Evolutionary conservation across 2,113 vertebrate species (phyloP).

Genomic region (Nicator chloris): DNA sequence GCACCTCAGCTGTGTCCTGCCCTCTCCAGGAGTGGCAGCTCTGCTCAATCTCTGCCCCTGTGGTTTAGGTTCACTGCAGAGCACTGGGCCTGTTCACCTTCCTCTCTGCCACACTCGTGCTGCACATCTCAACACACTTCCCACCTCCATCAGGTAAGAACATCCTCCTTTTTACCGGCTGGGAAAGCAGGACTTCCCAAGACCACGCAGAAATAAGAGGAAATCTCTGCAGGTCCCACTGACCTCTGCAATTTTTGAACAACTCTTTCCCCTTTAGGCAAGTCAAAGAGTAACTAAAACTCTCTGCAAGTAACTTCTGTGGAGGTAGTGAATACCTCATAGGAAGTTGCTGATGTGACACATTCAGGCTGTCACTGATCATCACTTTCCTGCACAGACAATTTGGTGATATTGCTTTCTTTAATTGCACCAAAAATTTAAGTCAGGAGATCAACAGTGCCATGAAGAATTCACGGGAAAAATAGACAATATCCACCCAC

Average conservation of each 20-base stretch:
- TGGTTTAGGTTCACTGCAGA: background rate
- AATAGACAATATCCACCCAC: background rate
- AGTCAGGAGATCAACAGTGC: background rate
- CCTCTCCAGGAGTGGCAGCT: background rate
- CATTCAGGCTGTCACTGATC: background rate
- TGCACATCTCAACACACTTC: background rate
- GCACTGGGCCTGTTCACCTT: background rate
- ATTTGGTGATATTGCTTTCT: background rate
- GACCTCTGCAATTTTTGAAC: background rate
- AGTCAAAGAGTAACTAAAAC: background rate
- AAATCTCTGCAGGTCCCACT: background rate
- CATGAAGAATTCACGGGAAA: background rate
- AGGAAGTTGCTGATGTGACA: background rate
- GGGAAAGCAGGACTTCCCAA: background rate
- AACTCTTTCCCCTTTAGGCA: background rate
- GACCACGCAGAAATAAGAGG: background rate
- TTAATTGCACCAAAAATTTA: background rate
- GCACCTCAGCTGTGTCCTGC: background rate
- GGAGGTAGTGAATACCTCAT: background rate
- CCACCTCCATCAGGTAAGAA: background rate
- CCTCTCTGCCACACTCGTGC: background rate
- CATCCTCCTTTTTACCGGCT: background rate
- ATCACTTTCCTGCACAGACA: background rate
- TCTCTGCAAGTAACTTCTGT: background rate
- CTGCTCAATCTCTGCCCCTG: accelerated